Percentiles rank a stretch among this genome's conserved stretches.
phyloP scores from a whole-genome alignment of 2,888 invertebrate species.

The Herminia tarsipennalis region DNA sequence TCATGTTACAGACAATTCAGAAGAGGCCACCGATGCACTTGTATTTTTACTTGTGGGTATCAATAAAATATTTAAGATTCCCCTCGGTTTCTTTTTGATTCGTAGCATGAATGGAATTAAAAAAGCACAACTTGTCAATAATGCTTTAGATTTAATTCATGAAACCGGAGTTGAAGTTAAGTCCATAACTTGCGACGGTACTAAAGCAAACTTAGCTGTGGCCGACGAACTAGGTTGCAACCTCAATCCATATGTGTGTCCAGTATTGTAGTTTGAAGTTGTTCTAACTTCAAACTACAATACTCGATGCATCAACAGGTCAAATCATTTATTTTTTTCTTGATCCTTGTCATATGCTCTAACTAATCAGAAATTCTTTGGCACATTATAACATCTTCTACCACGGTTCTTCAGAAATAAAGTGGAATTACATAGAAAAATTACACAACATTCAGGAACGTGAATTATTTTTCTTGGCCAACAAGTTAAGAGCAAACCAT shows the following conservation, averaged over 20 bases:
- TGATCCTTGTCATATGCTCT: no score
- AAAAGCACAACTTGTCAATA: slow-evolving; percentile 20
- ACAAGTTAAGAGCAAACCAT: no score
- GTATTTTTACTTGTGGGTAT: slow-evolving; percentile 13
- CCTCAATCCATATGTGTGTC: slow-evolving; percentile 14
- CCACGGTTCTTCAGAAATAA: no score
- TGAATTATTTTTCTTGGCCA: no score
- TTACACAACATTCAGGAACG: no score
- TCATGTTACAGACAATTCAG: neutral
- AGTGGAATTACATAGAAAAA: no score
- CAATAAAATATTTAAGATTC: slow-evolving; percentile 10
- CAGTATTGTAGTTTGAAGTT: no score
- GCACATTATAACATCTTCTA: no score
- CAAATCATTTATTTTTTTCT: no score
- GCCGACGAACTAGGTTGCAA: slow-evolving; percentile 27
- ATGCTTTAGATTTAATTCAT: slow-evolving; percentile 17
- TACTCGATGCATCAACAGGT: slow-evolving; percentile 22
- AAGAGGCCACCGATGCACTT: slow-evolving; percentile 6
- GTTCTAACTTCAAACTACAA: slow-evolving; percentile 24
- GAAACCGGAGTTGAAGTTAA: slow-evolving; percentile 28
- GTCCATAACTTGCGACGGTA: slow-evolving; percentile 32
- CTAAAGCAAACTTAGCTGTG: slow-evolving; percentile 28
- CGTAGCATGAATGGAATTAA: neutral
- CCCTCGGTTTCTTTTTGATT: slow-evolving; percentile 17
- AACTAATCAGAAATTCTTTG: no score